Conservation (phyloP, 2,888 invertebrate species). For the Aspidiotus rigidus region DNA sequence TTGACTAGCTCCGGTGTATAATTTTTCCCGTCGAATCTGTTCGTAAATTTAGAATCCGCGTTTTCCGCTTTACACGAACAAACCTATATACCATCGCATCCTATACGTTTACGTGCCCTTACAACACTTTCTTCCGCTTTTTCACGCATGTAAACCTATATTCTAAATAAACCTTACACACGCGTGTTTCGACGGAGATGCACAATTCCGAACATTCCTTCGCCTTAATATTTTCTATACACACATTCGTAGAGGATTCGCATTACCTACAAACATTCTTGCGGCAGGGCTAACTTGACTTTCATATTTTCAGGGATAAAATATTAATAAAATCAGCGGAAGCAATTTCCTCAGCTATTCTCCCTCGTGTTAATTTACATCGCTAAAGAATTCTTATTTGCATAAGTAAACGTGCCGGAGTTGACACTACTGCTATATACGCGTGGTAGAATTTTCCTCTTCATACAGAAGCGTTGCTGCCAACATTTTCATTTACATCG, state of each 20-base stretch:
- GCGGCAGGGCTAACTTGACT: background rate
- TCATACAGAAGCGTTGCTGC: background rate
- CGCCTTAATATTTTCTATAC: background rate
- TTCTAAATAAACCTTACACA: too few relatives aligned
- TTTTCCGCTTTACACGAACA: background rate
- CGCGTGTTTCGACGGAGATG: background rate
- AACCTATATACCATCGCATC: too few relatives aligned
- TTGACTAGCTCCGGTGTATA: conserved; percentile 8
- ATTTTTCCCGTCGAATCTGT: background rate
- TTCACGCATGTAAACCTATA: too few relatives aligned
- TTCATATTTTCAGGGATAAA: background rate
- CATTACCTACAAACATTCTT: background rate
- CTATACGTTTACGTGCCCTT: too few relatives aligned
- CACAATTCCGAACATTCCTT: background rate
- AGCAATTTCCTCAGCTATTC: conserved; percentile 24
- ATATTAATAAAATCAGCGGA: conserved; percentile 28
- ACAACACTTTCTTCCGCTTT: too few relatives aligned
- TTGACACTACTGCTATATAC: background rate
- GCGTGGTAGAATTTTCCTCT: background rate
- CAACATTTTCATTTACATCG: conserved; percentile 3
- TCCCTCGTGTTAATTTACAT: conserved; percentile 26
- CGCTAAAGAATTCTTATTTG: conserved; percentile 28
- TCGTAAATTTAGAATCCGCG: background rate
- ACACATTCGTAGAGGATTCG: too few relatives aligned
- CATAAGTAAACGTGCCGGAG: conserved; percentile 29